Base-by-base conservation (phyloP, 2,113 vertebrate genomes). In the Abramis brama region DNA sequence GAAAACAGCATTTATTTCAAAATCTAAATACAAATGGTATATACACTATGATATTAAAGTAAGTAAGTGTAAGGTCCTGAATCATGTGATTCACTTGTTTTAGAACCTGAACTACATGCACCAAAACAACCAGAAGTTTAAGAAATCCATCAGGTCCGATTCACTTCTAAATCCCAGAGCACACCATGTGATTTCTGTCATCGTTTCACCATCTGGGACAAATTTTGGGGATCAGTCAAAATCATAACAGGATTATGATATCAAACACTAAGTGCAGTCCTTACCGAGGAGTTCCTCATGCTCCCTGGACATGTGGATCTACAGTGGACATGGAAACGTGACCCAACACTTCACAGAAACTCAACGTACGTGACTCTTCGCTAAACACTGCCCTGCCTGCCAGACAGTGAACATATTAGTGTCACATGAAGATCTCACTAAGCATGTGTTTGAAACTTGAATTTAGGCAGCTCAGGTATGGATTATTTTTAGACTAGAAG, bases 251-350 rank as follows among this genome's bases (percentile, higher is more conserved):
- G 73, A 75, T 89, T 84, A 92, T 92, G 86, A 87, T 84, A 88
- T 86, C 91, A 93, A 93, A 93, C 92, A 91, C 78, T 86, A 87
- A 84, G 64, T 75, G 43, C 68, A 87, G 80, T 47, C 84, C 89
- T 75, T 86, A 88, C 73, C 91, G 91, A 91, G 85, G 87, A 91
- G 90, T 84, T 45, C 74, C 83, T 88, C 91, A 92, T 10, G 52
- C 90, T 91, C 92, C 91, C 91, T 88, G 87, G 83, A 90, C 83
- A 85, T 83, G 85, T 43, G 55, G 79, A 25, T 55, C 84, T 84
- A 8, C 68, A 62, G 82, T 86, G 79, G 55, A 85, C 84, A 70
- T 84, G 47, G 84, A 52, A 55, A 88, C 23, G 6, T 83, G 33
- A 86, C 87, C 87, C 74, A 70, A 59, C 30, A 70, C 68, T 60